These are phyloP conservation scores for Mesochorus sp. DNA, from an alignment of 2,888 invertebrate genomes.

Conservation along the genomic window DNA sequence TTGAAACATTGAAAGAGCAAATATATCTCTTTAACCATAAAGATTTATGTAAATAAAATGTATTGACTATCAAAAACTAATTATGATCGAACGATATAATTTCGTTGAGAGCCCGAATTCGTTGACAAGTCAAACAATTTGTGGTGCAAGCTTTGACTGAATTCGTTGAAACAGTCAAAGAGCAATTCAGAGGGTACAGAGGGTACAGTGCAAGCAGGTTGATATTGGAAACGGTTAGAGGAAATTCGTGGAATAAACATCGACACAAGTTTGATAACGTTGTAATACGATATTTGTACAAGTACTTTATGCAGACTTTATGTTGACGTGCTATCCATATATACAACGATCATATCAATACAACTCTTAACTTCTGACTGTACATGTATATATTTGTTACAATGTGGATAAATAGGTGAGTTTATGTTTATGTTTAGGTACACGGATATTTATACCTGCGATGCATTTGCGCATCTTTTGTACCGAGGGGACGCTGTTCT, in stretches of 20 bases:
- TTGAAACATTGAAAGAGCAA: too few relatives aligned
- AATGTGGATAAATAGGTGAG: slow-evolving; percentile 15
- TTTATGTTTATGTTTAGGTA: not conserved
- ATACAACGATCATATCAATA: not conserved
- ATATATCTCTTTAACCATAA: too few relatives aligned
- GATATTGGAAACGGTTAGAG: not conserved
- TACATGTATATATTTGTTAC: slow-evolving; percentile 24
- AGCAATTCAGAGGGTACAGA: not conserved
- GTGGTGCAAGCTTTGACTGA: not conserved
- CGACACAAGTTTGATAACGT: slow-evolving; percentile 18
- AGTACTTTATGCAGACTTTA: not conserved
- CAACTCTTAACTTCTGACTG: not conserved
- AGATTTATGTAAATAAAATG: too few relatives aligned
- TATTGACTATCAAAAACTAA: too few relatives aligned
- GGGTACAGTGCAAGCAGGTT: not conserved
- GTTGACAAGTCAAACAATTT: not conserved
- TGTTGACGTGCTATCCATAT: slow-evolving; percentile 10
- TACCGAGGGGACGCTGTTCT: slow-evolving; percentile 36
- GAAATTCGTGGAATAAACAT: not conserved
- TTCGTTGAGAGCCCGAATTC: not conserved
- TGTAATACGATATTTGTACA: not conserved
- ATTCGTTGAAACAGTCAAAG: not conserved
- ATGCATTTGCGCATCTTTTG: slow-evolving; percentile 27
- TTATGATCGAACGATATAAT: too few relatives aligned
- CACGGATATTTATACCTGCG: not conserved